Evolutionary conservation across 2,797 vertebrate species (phyloP).

Genomic region (Geotrypetes seraphini): DNA sequence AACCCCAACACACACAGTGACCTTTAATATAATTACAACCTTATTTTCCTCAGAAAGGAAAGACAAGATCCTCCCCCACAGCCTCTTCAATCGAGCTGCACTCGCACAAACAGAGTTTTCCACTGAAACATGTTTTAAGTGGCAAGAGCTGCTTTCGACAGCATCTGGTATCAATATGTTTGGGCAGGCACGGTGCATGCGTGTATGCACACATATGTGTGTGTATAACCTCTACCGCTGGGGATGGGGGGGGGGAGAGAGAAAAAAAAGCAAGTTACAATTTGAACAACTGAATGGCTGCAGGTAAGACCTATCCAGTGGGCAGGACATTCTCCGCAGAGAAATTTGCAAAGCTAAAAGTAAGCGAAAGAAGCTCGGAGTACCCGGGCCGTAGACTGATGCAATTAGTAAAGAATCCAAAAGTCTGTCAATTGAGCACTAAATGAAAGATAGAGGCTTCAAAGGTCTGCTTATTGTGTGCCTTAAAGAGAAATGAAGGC

Average conservation of each 20-base stretch:
- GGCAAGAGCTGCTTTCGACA: slow-evolving; percentile 58
- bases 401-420: slow-evolving; percentile 81
- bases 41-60: slow-evolving; percentile 26
- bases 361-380: slow-evolving; percentile 24
- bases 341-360: no score
- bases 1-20: not conserved
- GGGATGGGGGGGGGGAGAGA: no score
- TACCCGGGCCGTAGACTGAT: slow-evolving; percentile 60
- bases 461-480: slow-evolving; percentile 87
- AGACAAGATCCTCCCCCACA: slow-evolving; percentile 25
- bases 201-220: not conserved
- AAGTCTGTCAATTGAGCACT: slow-evolving; percentile 67
- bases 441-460: slow-evolving; percentile 84
- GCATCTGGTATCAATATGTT: slow-evolving; percentile 85
- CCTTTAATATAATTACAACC: slow-evolving; percentile 48
- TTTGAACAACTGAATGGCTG: no score
- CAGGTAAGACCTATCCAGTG: no score
- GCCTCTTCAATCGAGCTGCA: slow-evolving; percentile 62
- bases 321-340: no score
- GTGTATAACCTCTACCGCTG: slow-evolving; percentile 56
- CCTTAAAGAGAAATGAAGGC: slow-evolving; percentile 89
- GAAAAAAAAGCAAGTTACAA: no score
- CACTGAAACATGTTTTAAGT: slow-evolving; percentile 74
- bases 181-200: slow-evolving; percentile 54
- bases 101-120: slow-evolving; percentile 53